Conservation (phyloP, 2,797 vertebrate species). For the Podarcis lilfordi region DNA sequence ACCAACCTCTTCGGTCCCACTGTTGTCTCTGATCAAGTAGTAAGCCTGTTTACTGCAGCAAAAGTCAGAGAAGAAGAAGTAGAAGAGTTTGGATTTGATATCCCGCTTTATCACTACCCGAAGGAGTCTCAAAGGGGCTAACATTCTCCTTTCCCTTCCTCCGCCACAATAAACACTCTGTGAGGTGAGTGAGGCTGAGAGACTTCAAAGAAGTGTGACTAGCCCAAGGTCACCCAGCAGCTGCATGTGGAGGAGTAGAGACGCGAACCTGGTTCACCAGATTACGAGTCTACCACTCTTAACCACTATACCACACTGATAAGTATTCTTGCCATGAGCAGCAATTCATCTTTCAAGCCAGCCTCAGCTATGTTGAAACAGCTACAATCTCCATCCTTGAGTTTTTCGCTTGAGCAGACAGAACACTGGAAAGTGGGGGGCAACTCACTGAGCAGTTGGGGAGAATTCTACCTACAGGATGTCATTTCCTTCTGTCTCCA, state of each 20-base stretch:
- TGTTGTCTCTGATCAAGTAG: background rate
- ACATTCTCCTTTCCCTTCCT: too few species aligned
- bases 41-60: background rate
- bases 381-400: background rate
- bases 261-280: too few species aligned
- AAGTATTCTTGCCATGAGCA: background rate
- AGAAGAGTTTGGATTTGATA: too few species aligned
- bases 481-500: background rate
- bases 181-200: too few species aligned
- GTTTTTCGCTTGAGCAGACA: background rate
- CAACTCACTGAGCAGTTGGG: background rate
- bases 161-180: too few species aligned
- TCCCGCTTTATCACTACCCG: too few species aligned
- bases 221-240: too few species aligned
- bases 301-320: too few species aligned
- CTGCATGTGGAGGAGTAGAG: too few species aligned
- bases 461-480: background rate
- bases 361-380: background rate
- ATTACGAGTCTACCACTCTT: too few species aligned
- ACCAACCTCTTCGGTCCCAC: background rate
- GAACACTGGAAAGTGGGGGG: background rate
- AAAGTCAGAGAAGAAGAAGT: background rate
- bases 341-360: background rate
- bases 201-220: too few species aligned
- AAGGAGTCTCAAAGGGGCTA: too few species aligned